Base-by-base conservation (phyloP, 92 coral and sea anemone species). In the Plumapathes pennacea region DNA sequence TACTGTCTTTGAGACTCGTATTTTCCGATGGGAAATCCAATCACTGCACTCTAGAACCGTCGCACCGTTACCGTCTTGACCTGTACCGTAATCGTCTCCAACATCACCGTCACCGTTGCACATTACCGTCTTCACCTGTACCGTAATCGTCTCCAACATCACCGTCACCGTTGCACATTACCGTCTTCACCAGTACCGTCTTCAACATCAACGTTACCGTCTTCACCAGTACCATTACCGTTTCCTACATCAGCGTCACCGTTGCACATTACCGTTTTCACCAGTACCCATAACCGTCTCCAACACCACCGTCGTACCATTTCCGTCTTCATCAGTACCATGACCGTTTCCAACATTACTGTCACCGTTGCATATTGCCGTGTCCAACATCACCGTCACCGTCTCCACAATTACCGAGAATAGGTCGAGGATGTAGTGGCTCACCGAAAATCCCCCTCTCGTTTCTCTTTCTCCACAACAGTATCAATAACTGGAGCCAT, bases 401-500 rank as follows among this genome's bases (percentile, higher is more conserved):
- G 2, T 25, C 3, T 48, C 18, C 29, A 24, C 5, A 5, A 10
- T 0, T 3, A 38, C 30, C 27, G 13, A 17, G n/a, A 13, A 11
- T 18, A 5, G 25, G 30, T n/a, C 18, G 44, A n/a, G n/a, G n/a
- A n/a, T n/a, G n/a, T n/a, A n/a, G n/a, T n/a, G n/a, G n/a, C n/a
- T 20, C 48, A 85, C 92, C 92, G 73, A 55, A 92, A 92, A 44
- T 92, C 85, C 4, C 98, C 98, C 51, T 92, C 98, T 4, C 80
- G 79, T 40, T 60, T 75, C 62, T 92, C 98, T 65, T 84, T 94
- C 60, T 70, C 82, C 54, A 92, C 82, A 15, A 92, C 98, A 69
- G 88, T 73, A 17, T 78, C 50, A 26, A 92, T 75, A 25, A 92
- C 81, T 21, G 98, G 98, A 2, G 98, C 71, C 96, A 92, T 92